Evolutionary conservation across 2,888 invertebrate genomes (phyloP).

Genomic region (Clitarchus hookeri): DNA sequence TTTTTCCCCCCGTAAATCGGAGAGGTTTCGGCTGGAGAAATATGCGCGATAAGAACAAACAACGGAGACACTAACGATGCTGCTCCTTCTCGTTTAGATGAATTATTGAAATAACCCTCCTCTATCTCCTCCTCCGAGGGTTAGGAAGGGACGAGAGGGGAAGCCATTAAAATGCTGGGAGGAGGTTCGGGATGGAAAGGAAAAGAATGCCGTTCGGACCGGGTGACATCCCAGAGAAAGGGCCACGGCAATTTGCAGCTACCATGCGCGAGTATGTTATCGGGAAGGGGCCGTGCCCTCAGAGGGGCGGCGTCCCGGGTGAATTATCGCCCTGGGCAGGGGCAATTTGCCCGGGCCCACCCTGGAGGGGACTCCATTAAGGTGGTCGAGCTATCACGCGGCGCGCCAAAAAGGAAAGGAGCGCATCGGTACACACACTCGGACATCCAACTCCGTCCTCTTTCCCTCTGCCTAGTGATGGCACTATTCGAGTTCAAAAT

Average conservation of each 20-base stretch:
- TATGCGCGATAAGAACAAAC: constrained; percentile 6
- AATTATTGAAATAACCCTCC: background rate
- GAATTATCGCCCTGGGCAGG: background rate
- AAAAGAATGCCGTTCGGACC: background rate
- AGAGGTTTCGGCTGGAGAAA: background rate
- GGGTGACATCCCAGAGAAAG: background rate
- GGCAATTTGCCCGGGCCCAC: background rate
- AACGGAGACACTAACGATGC: background rate
- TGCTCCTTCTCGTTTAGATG: constrained; percentile 5
- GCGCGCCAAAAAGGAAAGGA: no score
- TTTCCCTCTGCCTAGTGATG: no score
- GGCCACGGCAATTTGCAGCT: background rate
- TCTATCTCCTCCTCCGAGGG: background rate
- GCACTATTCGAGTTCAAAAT: no score
- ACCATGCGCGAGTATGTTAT: background rate
- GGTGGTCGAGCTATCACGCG: background rate
- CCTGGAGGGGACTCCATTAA: background rate
- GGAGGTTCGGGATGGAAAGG: background rate
- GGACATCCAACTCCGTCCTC: no score
- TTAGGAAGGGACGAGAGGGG: background rate
- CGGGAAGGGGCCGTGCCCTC: background rate
- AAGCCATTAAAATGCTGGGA: background rate
- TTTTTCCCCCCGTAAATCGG: background rate
- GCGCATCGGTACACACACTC: no score
- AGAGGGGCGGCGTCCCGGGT: background rate